A percentile compares a stretch with the other conserved stretches of the same genome.
phyloP scores from a whole-genome alignment of 92 coral and sea anemone species.

The Parazoanthus darwini region DNA sequence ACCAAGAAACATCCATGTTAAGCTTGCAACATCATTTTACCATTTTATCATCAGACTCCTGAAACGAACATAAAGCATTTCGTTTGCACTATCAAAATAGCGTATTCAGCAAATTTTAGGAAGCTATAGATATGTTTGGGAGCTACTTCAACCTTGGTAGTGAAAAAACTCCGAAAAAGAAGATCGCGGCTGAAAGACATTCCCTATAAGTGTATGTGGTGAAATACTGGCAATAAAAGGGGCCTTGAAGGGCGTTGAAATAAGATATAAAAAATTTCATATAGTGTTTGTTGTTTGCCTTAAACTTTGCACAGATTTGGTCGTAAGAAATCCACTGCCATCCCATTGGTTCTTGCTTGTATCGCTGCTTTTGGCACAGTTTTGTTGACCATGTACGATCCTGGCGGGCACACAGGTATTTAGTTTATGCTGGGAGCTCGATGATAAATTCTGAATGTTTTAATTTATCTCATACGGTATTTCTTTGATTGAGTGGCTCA shows the following conservation, averaged over 20 bases:
- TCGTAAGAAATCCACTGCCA: constrained; percentile 25
- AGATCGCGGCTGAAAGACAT: neutral
- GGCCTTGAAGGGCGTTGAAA: no score
- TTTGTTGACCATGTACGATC: neutral
- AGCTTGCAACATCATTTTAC: no score
- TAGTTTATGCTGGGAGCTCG: neutral
- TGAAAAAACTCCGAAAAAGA: constrained; percentile 8
- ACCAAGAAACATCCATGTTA: no score
- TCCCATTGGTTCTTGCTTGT: constrained; percentile 23
- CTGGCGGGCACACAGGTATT: constrained; percentile 2
- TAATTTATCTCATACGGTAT: no score
- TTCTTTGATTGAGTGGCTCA: no score
- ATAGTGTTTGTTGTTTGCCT: neutral
- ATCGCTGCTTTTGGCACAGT: constrained; percentile 13
- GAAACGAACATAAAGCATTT: neutral
- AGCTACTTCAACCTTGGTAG: neutral
- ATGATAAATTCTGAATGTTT: neutral
- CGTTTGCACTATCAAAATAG: neutral
- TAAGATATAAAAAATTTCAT: no score
- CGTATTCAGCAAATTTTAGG: neutral
- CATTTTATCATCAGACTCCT: neutral
- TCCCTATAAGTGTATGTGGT: neutral
- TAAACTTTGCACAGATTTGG: constrained; percentile 1
- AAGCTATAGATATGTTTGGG: neutral
- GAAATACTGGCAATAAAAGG: neutral